phyloP scores from a whole-genome alignment of 1,140 invertebrate genomes.

The Drosophila jambulina region DNA sequence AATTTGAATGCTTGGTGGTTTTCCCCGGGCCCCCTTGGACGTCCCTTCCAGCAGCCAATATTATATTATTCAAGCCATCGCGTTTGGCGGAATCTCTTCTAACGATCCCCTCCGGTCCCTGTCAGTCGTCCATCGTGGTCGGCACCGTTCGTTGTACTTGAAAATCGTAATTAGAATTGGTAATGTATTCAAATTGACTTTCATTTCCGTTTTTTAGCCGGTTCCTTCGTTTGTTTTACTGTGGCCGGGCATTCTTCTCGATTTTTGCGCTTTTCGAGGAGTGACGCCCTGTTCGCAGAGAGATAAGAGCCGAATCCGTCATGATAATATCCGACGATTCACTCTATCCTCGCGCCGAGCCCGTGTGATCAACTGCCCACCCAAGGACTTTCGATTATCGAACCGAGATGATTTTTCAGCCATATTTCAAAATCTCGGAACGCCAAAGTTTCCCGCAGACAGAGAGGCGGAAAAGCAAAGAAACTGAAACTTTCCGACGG shows the following conservation, averaged over 20 bases:
- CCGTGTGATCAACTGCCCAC: constrained; percentile 55
- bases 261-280: constrained; percentile 56
- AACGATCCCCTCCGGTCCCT: constrained; percentile 22
- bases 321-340: constrained; percentile 11
- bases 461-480: constrained; percentile 48
- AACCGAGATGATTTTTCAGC: constrained; percentile 53
- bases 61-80: constrained; percentile 81
- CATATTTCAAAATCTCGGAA: constrained; percentile 76
- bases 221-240: constrained; percentile 51
- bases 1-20: constrained; percentile 81
- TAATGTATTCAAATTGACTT: constrained; percentile 85
- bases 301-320: constrained; percentile 45
- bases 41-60: constrained; percentile 60
- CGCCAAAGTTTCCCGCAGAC: constrained; percentile 48
- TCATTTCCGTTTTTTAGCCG: constrained; percentile 71
- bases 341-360: constrained; percentile 2
- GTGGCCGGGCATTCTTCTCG: constrained; percentile 52
- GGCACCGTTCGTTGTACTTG: constrained; percentile 69
- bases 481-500: constrained; percentile 72
- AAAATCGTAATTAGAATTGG: constrained; percentile 85
- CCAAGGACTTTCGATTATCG: constrained; percentile 44
- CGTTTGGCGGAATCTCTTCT: constrained; percentile 53
- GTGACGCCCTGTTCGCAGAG: constrained; percentile 5
- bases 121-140: constrained; percentile 3
- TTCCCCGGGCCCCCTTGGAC: neutral